Conservation (phyloP, 2,888 invertebrate genomes). For the Gnatocerus cornutus region DNA sequence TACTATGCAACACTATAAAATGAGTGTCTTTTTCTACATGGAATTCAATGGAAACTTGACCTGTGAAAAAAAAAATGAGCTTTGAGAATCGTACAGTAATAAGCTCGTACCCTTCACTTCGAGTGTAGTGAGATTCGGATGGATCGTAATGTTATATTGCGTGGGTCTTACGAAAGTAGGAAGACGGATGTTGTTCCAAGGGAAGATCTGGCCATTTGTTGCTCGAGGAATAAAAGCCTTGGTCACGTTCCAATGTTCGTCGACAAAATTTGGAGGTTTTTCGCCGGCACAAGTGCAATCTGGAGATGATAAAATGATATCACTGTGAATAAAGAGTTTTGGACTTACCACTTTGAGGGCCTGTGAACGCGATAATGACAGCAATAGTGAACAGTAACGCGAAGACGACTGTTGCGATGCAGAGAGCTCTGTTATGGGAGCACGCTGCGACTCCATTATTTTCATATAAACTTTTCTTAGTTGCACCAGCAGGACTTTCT, state of each 20-base stretch:
- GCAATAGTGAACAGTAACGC: constrained; percentile 87
- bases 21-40: constrained; percentile 86
- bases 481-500: constrained; percentile 77
- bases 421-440: constrained; percentile 88
- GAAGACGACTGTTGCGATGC: constrained; percentile 86
- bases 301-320: constrained; percentile 61
- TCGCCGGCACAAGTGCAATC: constrained; percentile 82
- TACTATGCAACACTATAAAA: constrained; percentile 88
- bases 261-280: constrained; percentile 76
- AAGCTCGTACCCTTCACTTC: constrained; percentile 84
- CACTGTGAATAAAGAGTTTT: neutral
- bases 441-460: constrained; percentile 89
- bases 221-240: constrained; percentile 79
- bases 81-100: too few species aligned
- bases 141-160: constrained; percentile 91
- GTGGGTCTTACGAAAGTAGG: constrained; percentile 86
- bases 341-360: constrained; percentile 85
- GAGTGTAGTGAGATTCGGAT: constrained; percentile 93
- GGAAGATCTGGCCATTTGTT: constrained; percentile 84
- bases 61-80: constrained; percentile 70
- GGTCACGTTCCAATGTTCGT: constrained; percentile 78
- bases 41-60: constrained; percentile 90
- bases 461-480: constrained; percentile 81
- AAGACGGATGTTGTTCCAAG: constrained; percentile 84
- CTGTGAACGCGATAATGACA: constrained; percentile 91